Base-by-base conservation (phyloP, 2,888 invertebrate genomes). In the Linnaemya vulpina region DNA sequence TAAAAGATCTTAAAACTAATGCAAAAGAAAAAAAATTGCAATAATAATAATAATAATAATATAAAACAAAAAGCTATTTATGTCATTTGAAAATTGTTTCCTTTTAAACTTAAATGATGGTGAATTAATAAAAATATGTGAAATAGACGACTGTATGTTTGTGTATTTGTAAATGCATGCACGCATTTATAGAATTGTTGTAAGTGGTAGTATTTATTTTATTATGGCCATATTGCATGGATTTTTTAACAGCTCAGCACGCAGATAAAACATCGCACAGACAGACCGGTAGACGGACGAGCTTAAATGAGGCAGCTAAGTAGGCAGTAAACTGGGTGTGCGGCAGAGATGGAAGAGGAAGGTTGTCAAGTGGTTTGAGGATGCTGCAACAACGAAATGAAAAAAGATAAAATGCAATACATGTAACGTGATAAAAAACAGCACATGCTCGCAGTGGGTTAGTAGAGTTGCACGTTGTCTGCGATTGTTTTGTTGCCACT, bases 41-140 rank as follows among this genome's bases (percentile, higher is more conserved):
- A 9, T 15, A 35, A 8, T 20, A n/a, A 71, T 7, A 35, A 60
- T 53, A 46, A 3, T n/a, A n/a, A 51, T 38, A 25, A 68, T 35
- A 38, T 15, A 79, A 80, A 83, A 30, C 30, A 90, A 89, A n/a
- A 13, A 55, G 30, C 87, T 89, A 91, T 90, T 90, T 90, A 90
- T 90, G 90, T 89, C 90, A 90, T 88, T 80, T 53, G 76, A 78
- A 83, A 83, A 86, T 79, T 22, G 22, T 80, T 83, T 80, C 68
- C 80, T 79, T 85, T 85, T 84, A 77, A 76, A 84, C 17, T 62
- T 25, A 55, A 83, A 63, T 76, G 63, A 79, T n/a, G 78, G 30
- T 53, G 51, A 35, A 70, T 84, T 79, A 51, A n/a, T n/a, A n/a
- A 65, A 60, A 75, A 51, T 70, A 10, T 10, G 46, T 25, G 43